Evolutionary conservation across 37 sponge, comb jelly and placozoan species (phyloP).

Genomic region (Bolinopsis microptera): DNA sequence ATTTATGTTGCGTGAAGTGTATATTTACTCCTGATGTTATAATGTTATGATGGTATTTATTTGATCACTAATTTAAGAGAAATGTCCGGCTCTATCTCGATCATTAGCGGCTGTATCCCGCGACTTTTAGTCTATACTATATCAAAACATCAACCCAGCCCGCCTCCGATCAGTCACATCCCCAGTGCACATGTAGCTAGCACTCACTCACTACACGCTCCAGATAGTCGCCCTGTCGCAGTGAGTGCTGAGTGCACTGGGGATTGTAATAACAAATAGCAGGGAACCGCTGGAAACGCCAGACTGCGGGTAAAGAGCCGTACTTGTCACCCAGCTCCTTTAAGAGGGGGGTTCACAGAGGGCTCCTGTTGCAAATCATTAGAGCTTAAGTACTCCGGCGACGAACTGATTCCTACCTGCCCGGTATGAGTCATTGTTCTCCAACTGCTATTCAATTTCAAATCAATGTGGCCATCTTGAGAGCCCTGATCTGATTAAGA

Average conservation of each 20-base stretch:
- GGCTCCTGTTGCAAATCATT: neutral
- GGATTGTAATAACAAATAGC: no score
- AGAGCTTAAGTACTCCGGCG: neutral
- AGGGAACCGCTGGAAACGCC: neutral
- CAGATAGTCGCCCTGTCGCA: neutral
- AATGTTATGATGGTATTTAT: neutral
- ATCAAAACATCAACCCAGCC: neutral
- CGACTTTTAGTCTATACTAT: neutral
- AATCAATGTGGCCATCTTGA: neutral
- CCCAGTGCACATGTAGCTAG: no score
- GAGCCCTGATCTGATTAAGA: neutral
- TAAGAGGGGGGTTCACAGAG: no score
- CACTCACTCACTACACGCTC: no score
- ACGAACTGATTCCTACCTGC: neutral
- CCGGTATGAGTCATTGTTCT: neutral
- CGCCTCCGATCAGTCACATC: no score
- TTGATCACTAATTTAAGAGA: neutral
- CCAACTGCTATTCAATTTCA: neutral
- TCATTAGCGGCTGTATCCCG: neutral
- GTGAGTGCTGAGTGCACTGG: no score
- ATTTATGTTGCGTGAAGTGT: neutral
- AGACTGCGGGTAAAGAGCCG: no score
- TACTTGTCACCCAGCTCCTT: no score
- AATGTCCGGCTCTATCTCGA: neutral
- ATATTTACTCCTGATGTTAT: neutral